phyloP scores from a whole-genome alignment of 1,140 invertebrate species.

The Archivesica marissinica region DNA sequence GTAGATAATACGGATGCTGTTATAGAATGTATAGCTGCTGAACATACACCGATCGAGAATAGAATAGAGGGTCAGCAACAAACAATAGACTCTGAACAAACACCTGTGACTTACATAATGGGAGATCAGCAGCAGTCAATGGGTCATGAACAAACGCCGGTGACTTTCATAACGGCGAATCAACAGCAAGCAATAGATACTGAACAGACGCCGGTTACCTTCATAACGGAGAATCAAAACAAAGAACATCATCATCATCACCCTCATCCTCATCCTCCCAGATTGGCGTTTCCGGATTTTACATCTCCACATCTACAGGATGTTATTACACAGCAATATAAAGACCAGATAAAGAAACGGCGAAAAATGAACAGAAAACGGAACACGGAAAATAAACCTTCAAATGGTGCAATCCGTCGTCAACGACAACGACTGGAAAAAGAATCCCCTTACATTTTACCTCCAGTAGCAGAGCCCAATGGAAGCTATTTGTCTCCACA shows the following conservation, averaged over 20 bases:
- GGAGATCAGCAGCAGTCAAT: too few relatives aligned
- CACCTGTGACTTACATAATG: not conserved
- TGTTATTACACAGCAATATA: conserved; percentile 51
- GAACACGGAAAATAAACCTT: not conserved
- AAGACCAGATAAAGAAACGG: conserved; percentile 21
- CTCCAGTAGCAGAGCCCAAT: not conserved
- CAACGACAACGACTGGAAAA: not conserved
- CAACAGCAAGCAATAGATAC: too few relatives aligned
- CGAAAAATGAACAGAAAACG: conserved; percentile 17
- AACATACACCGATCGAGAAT: too few relatives aligned
- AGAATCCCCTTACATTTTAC: conserved; percentile 8
- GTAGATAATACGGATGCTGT: not conserved
- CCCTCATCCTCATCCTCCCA: conserved; percentile 1
- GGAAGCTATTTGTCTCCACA: not conserved
- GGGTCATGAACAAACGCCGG: too few relatives aligned
- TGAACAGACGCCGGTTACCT: too few relatives aligned
- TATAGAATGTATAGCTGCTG: conserved; percentile 6
- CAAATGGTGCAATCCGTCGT: not conserved
- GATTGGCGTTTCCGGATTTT: conserved; percentile 30
- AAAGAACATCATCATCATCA: conserved; percentile 3
- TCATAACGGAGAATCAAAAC: not conserved
- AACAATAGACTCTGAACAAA: too few relatives aligned
- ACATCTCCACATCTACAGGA: conserved; percentile 13
- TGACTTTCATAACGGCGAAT: not conserved
- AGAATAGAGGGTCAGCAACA: too few relatives aligned